Base-by-base conservation (phyloP, 2,113 vertebrate species). In the Pan troglodytes region DNA sequence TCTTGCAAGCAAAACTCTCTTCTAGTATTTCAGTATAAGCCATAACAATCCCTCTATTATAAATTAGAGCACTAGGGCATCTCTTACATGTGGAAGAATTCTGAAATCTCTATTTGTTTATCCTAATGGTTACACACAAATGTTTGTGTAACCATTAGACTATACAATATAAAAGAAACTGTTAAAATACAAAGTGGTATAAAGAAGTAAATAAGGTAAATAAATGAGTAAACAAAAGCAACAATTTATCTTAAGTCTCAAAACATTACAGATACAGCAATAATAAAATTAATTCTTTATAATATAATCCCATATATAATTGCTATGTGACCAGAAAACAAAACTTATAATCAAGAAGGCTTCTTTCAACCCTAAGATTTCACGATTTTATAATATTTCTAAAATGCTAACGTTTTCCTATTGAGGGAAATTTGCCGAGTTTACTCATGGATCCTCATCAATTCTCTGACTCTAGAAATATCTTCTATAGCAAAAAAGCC, bases 231-330 rank as follows among this genome's bases (percentile, higher is more conserved):
- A 68, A 72, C 68, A 45, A 83, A 96, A 35, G 25, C 8, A 91
- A 94, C 38, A 95, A 68, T 23, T 48, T 27, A 22, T 67, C 88
- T 89, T 75, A 94, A 57, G 89, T 80, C 3, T 17, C n/a, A 92
- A 61, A 88, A 52, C 75, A 92, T 68, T 94, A 81, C 64, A 85
- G 55, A 67, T 48, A 95, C 22, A 52, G 64, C 73, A 90, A 95
- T 75, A 75, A n/a, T 50, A 76, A 70, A 92, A 76, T 70, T 80
- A 45, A 45, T 32, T 92, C 50, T 5, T 55, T 27, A 85, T 25
- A 73, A 80, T 40, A 70, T 25, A 93, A 50, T 25, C 59, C 52
- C 40, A 50, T 91, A 40, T 18, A 55, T 30, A 30, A 92, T 27
- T 68, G 20, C 68, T n/a, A 82, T 17, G 25, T 57, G 35, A 20